Conservation (phyloP, 2,113 vertebrate genomes). For the Cardinalis cardinalis region DNA sequence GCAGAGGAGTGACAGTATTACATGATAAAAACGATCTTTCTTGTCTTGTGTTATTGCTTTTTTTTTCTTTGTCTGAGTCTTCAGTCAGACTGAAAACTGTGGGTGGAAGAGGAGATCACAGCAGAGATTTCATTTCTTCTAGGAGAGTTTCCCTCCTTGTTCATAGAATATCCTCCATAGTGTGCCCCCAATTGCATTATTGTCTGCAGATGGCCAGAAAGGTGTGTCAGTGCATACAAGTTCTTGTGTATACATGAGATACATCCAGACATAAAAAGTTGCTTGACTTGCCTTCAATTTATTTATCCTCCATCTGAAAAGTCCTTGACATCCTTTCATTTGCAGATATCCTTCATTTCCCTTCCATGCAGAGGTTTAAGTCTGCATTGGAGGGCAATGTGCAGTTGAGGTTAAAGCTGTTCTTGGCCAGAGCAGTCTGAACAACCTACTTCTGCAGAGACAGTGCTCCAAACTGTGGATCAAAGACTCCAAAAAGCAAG, state of each 20-base stretch:
- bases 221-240: rapidly evolving
- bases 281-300: neutral
- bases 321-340: neutral
- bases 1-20: neutral
- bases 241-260: rapidly evolving
- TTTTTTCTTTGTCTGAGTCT: neutral
- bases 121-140: neutral
- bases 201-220: neutral
- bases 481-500: neutral
- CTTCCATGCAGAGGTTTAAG: neutral
- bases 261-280: neutral
- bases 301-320: neutral
- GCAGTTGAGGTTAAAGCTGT: neutral
- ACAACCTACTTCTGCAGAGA: neutral
- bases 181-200: neutral
- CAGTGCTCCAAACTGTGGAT: neutral
- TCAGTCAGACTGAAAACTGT: neutral
- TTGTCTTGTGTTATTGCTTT: neutral
- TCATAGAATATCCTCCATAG: neutral
- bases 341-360: neutral
- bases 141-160: neutral
- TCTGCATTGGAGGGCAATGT: neutral
- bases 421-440: neutral
- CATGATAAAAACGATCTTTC: neutral
- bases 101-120: neutral